phyloP scores from a whole-genome alignment of 2,797 vertebrate genomes.

The Sebastes iracundus region DNA sequence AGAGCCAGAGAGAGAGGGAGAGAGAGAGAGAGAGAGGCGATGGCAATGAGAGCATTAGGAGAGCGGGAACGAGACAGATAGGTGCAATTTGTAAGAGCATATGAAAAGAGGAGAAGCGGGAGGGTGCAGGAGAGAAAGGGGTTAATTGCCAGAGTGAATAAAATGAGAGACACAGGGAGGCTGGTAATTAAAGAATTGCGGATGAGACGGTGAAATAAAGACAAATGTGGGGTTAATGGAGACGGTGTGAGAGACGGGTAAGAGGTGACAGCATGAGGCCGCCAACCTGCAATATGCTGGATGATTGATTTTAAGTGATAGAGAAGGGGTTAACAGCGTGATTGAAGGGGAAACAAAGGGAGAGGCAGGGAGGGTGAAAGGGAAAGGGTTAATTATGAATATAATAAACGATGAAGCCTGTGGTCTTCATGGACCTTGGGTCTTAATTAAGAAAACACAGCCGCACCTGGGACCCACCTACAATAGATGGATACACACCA shows the following conservation, averaged over 20 bases:
- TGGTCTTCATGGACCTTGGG: slow-evolving; percentile 58
- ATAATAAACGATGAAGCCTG: slow-evolving; percentile 65
- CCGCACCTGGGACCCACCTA: slow-evolving; percentile 73
- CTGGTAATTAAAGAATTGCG: slow-evolving; percentile 59
- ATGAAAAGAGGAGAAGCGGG: slow-evolving; percentile 38
- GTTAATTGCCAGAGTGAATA: slow-evolving; percentile 72
- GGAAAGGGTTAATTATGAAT: slow-evolving; percentile 67
- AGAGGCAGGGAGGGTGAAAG: slow-evolving; percentile 47
- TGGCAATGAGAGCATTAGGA: slow-evolving; percentile 50
- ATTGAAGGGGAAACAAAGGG: slow-evolving; percentile 61
- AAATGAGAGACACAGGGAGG: slow-evolving; percentile 52
- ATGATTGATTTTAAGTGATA: slow-evolving; percentile 49
- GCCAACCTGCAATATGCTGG: slow-evolving; percentile 14
- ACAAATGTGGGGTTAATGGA: slow-evolving; percentile 72
- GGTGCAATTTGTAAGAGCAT: slow-evolving; percentile 44
- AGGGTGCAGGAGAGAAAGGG: slow-evolving; percentile 55
- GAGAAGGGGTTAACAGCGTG: slow-evolving; percentile 59
- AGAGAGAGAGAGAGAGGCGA: slow-evolving; percentile 3
- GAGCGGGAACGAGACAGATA: slow-evolving; percentile 37
- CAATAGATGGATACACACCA: slow-evolving; percentile 39
- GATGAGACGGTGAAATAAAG: slow-evolving; percentile 62
- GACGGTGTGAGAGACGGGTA: slow-evolving; percentile 26
- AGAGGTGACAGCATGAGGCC: slow-evolving; percentile 50
- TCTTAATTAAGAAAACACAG: slow-evolving; percentile 76
- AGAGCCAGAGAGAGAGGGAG: slow-evolving; percentile 26